These are phyloP conservation scores for Sesamia inferens DNA, from an alignment of 2,888 invertebrate genomes.

Conservation along the genomic window DNA sequence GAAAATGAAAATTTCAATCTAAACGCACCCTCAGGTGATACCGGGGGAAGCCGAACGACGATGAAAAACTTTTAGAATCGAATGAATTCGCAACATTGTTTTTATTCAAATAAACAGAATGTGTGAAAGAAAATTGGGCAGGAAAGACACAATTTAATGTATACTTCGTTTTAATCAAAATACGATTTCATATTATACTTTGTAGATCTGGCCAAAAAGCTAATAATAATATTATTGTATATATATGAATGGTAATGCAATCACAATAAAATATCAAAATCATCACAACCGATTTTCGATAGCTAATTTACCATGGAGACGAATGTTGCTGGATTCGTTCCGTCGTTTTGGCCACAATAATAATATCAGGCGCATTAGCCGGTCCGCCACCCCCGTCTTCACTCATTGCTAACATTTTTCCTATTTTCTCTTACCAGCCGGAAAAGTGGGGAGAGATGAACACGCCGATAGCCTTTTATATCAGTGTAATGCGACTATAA, in stretches of 20 bases:
- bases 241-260: no score
- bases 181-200: neutral
- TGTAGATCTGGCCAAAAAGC: no score
- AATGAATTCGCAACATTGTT: conserved; percentile 61
- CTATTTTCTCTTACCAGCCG: conserved; percentile 68
- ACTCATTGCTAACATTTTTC: conserved; percentile 69
- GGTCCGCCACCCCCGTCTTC: conserved; percentile 76
- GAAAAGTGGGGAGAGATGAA: conserved; percentile 79
- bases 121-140: conserved; percentile 10
- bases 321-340: conserved; percentile 75
- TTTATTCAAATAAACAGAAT: conserved; percentile 50
- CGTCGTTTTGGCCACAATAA: conserved; percentile 80
- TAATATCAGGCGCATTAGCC: conserved; percentile 80
- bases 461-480: conserved; percentile 78
- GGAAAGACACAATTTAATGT: neutral
- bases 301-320: conserved; percentile 70
- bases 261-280: conserved; percentile 36
- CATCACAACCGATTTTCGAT: conserved; percentile 48
- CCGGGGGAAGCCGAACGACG: conserved; percentile 66
- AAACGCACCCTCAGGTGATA: conserved; percentile 84
- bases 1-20: conserved; percentile 88
- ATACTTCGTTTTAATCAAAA: neutral
- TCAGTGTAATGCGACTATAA: conserved; percentile 78
- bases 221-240: no score
- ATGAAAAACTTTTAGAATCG: conserved; percentile 71